These are phyloP conservation scores for Cepphus grylle DNA, from an alignment of 2,113 vertebrate genomes.

Conservation along the genomic window DNA sequence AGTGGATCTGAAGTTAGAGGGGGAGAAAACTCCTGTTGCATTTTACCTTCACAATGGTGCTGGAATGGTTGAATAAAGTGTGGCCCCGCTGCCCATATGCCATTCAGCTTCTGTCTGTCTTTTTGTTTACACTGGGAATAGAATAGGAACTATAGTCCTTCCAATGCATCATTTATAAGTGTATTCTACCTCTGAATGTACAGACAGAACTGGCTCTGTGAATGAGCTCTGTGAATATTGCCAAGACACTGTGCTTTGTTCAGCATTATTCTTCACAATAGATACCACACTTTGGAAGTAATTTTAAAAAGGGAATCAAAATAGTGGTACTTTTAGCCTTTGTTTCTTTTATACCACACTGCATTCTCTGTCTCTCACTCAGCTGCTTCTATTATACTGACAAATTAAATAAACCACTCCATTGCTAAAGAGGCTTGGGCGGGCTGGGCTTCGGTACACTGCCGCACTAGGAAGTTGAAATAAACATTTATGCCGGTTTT, in stretches of 20 bases:
- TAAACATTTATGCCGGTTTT: constrained; percentile 69
- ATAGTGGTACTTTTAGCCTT: constrained; percentile 96
- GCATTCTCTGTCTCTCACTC: constrained; percentile 91
- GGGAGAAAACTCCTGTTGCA: constrained; percentile 48
- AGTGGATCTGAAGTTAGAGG: constrained; percentile 40
- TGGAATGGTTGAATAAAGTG: constrained; percentile 80
- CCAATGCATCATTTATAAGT: constrained; percentile 92
- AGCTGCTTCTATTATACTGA: constrained; percentile 91
- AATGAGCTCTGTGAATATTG: constrained; percentile 93
- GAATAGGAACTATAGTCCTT: constrained; percentile 89
- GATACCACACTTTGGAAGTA: constrained; percentile 99
- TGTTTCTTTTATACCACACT: constrained; percentile 90
- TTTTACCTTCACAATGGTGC: constrained; percentile 74
- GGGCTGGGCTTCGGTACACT: constrained; percentile 74
- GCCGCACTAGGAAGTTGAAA: constrained; percentile 70
- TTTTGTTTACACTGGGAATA: constrained; percentile 93
- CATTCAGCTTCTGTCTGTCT: constrained; percentile 88
- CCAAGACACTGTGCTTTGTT: constrained; percentile 95
- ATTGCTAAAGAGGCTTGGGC: constrained; percentile 83
- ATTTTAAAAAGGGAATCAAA: constrained; percentile 99
- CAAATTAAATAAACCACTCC: constrained; percentile 99
- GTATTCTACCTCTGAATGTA: constrained; percentile 89
- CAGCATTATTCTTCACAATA: constrained; percentile 93
- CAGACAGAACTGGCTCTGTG: constrained; percentile 84
- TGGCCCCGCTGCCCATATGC: constrained; percentile 83